Conservation (phyloP, 2,113 vertebrate genomes). For the Oncorhynchus tshawytscha region DNA sequence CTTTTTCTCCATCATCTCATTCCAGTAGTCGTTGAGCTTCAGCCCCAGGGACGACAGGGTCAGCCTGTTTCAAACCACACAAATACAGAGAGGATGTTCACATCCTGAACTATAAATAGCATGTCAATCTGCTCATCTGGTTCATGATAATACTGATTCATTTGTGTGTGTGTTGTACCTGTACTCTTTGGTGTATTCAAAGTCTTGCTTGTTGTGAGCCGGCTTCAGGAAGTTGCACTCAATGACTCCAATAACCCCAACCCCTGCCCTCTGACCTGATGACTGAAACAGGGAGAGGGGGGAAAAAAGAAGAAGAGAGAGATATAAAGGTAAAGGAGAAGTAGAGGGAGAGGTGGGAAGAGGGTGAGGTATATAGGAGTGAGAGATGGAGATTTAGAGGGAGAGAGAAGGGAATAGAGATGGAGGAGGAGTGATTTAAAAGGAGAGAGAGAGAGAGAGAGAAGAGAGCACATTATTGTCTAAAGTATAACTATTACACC, state of each 20-base stretch:
- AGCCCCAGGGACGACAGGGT: slow-evolving; percentile 67
- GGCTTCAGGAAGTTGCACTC: slow-evolving; percentile 83
- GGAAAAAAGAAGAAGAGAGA: not conserved
- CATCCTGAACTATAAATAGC: not conserved
- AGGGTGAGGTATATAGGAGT: not conserved
- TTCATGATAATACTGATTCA: too few species aligned
- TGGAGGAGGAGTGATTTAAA: not conserved
- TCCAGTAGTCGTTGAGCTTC: slow-evolving; percentile 83
- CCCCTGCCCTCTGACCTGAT: slow-evolving; percentile 68
- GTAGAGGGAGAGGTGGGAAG: not conserved
- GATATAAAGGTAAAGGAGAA: not conserved
- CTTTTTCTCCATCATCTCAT: slow-evolving; percentile 70
- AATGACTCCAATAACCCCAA: slow-evolving; percentile 79
- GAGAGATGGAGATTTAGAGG: not conserved
- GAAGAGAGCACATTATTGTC: not conserved
- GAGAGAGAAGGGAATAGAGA: not conserved
- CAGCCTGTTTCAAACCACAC: not conserved
- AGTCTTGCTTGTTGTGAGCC: slow-evolving; percentile 83
- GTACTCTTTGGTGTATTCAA: slow-evolving; percentile 84
- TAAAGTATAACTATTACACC: too few species aligned
- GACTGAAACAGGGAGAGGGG: slow-evolving; percentile 47
- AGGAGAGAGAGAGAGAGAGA: not conserved
- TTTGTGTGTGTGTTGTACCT: slow-evolving; percentile 50
- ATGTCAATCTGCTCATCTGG: too few species aligned
- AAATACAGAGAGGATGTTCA: not conserved